These are phyloP conservation scores for Zophobas atratus DNA, from an alignment of 1,140 invertebrate species.

Conservation along the genomic window DNA sequence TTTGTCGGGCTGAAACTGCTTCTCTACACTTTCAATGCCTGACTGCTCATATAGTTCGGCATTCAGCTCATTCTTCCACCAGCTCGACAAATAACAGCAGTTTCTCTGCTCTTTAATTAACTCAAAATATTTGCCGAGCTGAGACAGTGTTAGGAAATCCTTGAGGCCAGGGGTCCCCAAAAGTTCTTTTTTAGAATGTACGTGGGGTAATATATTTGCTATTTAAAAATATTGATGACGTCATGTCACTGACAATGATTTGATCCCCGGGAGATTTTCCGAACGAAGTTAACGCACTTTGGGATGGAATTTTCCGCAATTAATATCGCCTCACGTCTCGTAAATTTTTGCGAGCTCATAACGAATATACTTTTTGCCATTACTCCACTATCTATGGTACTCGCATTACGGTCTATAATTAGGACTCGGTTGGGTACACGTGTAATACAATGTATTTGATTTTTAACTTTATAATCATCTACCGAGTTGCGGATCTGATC, in stretches of 20 bases:
- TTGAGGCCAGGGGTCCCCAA: constrained; percentile 7
- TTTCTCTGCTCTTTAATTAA: constrained; percentile 58
- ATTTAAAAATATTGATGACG: background rate
- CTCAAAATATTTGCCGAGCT: constrained; percentile 58
- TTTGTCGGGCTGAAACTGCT: background rate
- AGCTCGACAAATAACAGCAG: constrained; percentile 55
- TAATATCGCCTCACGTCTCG: constrained; percentile 12
- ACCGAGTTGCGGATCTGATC: constrained; percentile 4
- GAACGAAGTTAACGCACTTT: background rate
- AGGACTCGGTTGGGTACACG: constrained; percentile 1
- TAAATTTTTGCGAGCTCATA: constrained; percentile 12
- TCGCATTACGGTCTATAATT: constrained; percentile 10
- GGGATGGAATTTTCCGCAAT: background rate
- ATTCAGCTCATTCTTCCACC: constrained; percentile 49
- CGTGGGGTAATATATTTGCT: background rate
- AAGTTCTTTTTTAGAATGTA: background rate
- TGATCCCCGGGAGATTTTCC: background rate
- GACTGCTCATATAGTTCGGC: constrained; percentile 31
- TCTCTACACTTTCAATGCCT: constrained; percentile 46
- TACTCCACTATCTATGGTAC: background rate
- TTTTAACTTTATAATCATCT: constrained; percentile 1
- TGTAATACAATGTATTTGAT: constrained; percentile 23
- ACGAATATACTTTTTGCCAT: constrained; percentile 12
- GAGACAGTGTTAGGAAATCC: constrained; percentile 44
- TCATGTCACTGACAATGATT: background rate